Evolutionary conservation across 2,797 vertebrate species (phyloP), one percentile per base, ranked within the genome.

Genomic region (Clarias laeviceps): DNA sequence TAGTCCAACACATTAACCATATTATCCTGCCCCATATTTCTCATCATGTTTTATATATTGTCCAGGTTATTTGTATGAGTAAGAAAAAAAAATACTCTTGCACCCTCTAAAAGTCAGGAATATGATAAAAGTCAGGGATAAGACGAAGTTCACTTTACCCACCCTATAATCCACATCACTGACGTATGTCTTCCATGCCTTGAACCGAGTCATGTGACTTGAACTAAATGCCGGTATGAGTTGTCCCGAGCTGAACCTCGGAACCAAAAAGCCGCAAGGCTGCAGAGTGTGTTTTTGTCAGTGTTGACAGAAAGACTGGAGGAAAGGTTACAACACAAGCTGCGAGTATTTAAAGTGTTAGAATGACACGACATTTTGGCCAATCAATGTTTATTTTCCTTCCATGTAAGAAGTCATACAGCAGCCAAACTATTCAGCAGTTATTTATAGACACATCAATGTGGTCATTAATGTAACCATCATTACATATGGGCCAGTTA

Each of bases 221-320:
- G 32, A 1, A 3, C 70, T 34, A 69, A 77, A 85, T 24, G 59
- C 66, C 7, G 24, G 76, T 54, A 62, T 61, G 61, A 50, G 18
- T 82, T 65, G 66, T 68, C 37, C 64, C 56, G 17, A 76, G n/a
- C 70, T 18, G 72, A 73, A 84, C 89, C 82, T 74, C 80, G 84
- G 34, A 70, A 82, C 65, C 57, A 15, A 82, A 45, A 61, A 82
- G 82, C 84, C 86, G 59, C 59, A 72, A 83, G 24, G 56, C 83
- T 34, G 70, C 9, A 0, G 27, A 78, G 84, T 65, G 50, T 64
- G 56, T 62, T 78, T 85, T 84, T 80, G 72, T 88, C 45, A 34
- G 66, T 73, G 59, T 74, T 54, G 69, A 57, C 70, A 86, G 27
- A 73, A 85, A 27, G 22, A 76, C 59, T 65, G 22, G 8, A 18